Evolutionary conservation across 2,888 invertebrate genomes (phyloP), one percentile per base, ranked within the genome.

Genomic region (Lamellibrachia satsuma): DNA sequence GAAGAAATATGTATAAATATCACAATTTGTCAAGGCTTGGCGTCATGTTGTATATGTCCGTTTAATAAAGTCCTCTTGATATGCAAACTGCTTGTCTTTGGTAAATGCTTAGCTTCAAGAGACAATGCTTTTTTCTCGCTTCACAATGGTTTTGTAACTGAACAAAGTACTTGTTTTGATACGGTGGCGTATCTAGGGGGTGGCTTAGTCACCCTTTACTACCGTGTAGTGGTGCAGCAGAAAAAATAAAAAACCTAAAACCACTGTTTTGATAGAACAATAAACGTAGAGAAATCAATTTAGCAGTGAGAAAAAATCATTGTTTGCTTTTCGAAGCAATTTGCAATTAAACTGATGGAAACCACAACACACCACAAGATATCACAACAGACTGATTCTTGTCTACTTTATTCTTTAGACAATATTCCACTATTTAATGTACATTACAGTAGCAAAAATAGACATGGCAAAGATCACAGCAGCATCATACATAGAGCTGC

Each of bases 371-470:
- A 15, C 57, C 75, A 75, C 75, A 75, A 15, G 22, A 75, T 22
- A 6, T 15, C 22, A 22, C 75, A 39, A 39, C 39, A 39, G 1
- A 39, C 39, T 39, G 39, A 39, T 75, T 75, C 22, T 22, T 22
- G 75, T n/a, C 75, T 22, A 9, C 6, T 75, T 75, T 75, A 75
- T 75, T 75, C 15, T 75, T 75, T 75, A 75, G 75, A 75, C 75
- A 75, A 75, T 75, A 75, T n/a, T 75, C 75, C 15, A 75, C 22
- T 75, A 75, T 75, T 75, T n/a, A 75, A 75, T 75, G 75, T 75
- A 75, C 75, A 75, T 15, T n/a, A 75, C 3, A 4, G 4, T 75
- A 75, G 22, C 22, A 75, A 75, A 75, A 75, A 75, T 75, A 75
- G 75, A 75, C 11, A 22, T 75, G 22, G 6, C 75, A 75, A 22